These are phyloP conservation scores for Nasonia giraulti DNA, from an alignment of 1,140 invertebrate species.

Conservation along the genomic window DNA sequence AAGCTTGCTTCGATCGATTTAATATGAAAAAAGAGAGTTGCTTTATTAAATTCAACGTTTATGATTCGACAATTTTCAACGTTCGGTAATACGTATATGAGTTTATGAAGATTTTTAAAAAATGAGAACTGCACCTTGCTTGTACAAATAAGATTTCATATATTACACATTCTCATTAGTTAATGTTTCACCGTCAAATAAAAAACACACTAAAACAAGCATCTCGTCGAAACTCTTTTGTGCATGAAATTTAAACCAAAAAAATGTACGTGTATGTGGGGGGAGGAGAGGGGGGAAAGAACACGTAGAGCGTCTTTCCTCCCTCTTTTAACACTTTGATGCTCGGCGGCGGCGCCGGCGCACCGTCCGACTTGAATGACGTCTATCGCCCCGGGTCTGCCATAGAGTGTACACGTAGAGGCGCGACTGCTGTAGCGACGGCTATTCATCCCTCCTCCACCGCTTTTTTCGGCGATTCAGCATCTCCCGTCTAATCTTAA, in stretches of 20 bases:
- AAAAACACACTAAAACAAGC: too few relatives aligned
- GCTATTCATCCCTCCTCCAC: constrained; percentile 32
- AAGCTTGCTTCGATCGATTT: too few relatives aligned
- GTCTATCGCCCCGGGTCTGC: constrained; percentile 24
- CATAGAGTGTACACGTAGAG: constrained; percentile 1
- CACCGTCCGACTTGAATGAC: constrained; percentile 27
- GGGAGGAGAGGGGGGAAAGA: background rate
- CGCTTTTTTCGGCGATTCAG: constrained; percentile 43
- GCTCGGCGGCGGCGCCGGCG: background rate
- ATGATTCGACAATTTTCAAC: too few relatives aligned
- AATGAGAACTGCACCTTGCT: too few relatives aligned
- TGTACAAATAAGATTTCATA: too few relatives aligned
- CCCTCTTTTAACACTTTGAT: constrained; percentile 11
- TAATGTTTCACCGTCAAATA: background rate
- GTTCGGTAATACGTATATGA: too few relatives aligned
- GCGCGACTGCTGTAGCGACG: background rate
- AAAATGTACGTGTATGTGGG: background rate
- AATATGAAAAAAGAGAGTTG: too few relatives aligned
- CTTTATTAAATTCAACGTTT: too few relatives aligned
- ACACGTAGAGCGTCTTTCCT: background rate
- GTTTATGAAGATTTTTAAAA: too few relatives aligned
- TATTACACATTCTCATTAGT: too few relatives aligned
- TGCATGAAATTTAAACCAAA: background rate
- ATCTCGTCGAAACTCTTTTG: background rate
- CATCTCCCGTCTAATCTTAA: constrained; percentile 45